These are phyloP conservation scores for Scaptodrosophila latifasciaeformis DNA, from an alignment of 2,888 invertebrate species.

Conservation along the genomic window DNA sequence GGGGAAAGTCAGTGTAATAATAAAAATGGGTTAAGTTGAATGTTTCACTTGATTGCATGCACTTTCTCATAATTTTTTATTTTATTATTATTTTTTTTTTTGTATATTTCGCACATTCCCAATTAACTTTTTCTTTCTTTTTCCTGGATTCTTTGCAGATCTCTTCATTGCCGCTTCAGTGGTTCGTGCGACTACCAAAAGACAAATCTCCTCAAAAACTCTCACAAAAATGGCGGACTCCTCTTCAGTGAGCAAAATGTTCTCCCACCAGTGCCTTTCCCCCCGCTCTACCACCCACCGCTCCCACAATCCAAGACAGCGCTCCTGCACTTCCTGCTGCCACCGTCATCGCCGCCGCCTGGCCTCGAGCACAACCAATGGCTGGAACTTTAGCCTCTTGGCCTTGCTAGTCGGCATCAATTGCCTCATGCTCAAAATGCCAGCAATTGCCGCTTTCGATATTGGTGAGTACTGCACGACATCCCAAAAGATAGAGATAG, in stretches of 20 bases:
- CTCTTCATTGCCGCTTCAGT: conserved; percentile 30
- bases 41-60: conserved; percentile 6
- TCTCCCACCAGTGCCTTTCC: conserved; percentile 74
- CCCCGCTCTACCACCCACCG: conserved; percentile 28
- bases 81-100: background rate
- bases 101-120: no score
- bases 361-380: no score
- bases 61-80: background rate
- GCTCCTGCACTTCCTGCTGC: background rate
- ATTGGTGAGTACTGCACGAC: conserved; percentile 60
- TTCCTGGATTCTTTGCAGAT: conserved; percentile 43
- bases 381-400: conserved; percentile 53
- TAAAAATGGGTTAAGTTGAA: no score
- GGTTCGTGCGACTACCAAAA: conserved; percentile 3
- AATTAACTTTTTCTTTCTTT: conserved; percentile 9
- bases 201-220: background rate
- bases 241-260: conserved; percentile 38
- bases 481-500: no score
- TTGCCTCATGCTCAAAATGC: conserved; percentile 58
- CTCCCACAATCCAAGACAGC: conserved; percentile 11
- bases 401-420: conserved; percentile 60
- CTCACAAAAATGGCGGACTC: no score
- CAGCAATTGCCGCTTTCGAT: conserved; percentile 63
- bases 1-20: no score
- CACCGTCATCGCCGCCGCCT: conserved; percentile 28